Conservation (phyloP, 1,140 invertebrate genomes). For the Subanguina moxae region DNA sequence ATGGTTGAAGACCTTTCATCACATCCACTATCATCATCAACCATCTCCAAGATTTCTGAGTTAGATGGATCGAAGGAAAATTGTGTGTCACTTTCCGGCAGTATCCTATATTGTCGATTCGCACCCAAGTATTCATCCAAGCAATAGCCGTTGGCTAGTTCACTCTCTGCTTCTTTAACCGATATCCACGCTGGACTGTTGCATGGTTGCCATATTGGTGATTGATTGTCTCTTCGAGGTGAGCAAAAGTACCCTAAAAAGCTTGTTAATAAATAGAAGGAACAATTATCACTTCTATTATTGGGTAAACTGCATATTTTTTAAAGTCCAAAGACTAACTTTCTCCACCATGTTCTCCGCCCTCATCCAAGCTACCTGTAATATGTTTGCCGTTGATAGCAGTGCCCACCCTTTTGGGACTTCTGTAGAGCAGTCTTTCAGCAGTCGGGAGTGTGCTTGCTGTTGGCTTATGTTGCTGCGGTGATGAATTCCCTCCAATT, state of each 20-base stretch:
- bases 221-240: conserved; percentile 3
- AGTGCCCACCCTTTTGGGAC: background rate
- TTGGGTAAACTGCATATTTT: too few relatives aligned
- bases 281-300: too few relatives aligned
- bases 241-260: background rate
- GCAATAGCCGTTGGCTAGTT: background rate
- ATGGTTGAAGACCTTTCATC: conserved; percentile 3
- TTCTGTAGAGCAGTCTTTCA: background rate
- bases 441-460: background rate
- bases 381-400: too few relatives aligned
- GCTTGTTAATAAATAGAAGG: too few relatives aligned
- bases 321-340: too few relatives aligned
- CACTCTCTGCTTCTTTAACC: background rate
- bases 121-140: background rate
- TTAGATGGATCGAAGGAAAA: conserved; percentile 14
- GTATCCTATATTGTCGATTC: background rate
- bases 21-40: conserved; percentile 16
- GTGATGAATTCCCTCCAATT: too few relatives aligned
- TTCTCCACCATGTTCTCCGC: too few relatives aligned
- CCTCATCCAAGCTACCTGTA: too few relatives aligned
- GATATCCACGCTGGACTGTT: background rate
- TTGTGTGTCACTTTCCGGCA: conserved; percentile 11
- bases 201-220: background rate
- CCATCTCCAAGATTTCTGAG: conserved; percentile 1
- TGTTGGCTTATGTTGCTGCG: too few relatives aligned